These are phyloP conservation scores for Cervus canadensis DNA, from an alignment of 2,113 vertebrate species.

Conservation along the genomic window DNA sequence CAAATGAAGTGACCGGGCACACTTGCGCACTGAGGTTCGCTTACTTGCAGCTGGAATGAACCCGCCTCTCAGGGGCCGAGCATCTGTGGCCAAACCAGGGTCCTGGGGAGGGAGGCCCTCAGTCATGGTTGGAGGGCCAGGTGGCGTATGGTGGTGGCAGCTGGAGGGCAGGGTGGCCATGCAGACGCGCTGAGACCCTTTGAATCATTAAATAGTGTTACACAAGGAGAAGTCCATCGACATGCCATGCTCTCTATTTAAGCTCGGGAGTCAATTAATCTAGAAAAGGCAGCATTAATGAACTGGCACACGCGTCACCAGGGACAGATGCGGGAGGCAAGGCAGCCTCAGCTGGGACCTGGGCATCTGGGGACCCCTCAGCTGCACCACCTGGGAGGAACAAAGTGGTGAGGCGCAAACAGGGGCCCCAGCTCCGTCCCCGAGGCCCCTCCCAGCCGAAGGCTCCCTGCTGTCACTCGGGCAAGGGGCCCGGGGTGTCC, in stretches of 20 bases:
- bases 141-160: neutral
- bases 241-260: neutral
- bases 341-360: rapidly evolving
- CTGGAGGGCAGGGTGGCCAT: neutral
- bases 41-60: too few relatives aligned
- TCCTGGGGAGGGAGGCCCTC: rapidly evolving
- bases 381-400: rapidly evolving
- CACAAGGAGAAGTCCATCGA: neutral
- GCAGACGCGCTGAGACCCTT: neutral
- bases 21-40: too few relatives aligned
- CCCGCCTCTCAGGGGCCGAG: rapidly evolving
- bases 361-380: rapidly evolving
- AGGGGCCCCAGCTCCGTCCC: rapidly evolving
- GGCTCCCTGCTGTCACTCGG: rapidly evolving
- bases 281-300: neutral
- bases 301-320: rapidly evolving
- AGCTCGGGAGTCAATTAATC: neutral
- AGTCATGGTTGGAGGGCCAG: rapidly evolving
- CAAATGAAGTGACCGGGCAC: rapidly evolving
- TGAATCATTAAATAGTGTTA: neutral
- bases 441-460: rapidly evolving
- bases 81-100: neutral
- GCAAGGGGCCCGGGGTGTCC: rapidly evolving
- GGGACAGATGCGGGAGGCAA: neutral
- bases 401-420: neutral